Evolutionary conservation across 2,797 vertebrate genomes (phyloP).

Genomic region (Enoplosus armatus): DNA sequence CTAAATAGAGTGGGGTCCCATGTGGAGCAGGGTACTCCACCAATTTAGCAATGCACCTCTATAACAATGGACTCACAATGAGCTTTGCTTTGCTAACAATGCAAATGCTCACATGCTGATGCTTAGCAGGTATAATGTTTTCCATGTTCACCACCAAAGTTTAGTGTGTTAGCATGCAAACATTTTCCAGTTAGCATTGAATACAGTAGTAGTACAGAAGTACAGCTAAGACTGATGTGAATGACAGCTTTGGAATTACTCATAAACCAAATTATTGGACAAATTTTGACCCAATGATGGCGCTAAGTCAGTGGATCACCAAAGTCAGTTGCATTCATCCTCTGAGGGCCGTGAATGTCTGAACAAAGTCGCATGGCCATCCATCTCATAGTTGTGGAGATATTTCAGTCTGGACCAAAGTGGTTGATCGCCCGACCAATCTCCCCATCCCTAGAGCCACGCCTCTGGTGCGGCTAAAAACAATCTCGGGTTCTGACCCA

Average conservation of each 20-base stretch:
- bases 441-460: neutral
- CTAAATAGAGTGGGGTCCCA: neutral
- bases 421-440: neutral
- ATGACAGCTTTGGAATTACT: neutral
- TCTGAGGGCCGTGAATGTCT: neutral
- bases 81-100: too few relatives aligned
- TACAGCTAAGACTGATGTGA: neutral
- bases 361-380: neutral
- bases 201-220: too few relatives aligned
- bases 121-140: neutral
- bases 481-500: neutral
- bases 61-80: neutral
- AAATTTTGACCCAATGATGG: neutral
- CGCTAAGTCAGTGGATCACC: neutral
- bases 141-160: neutral
- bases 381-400: neutral
- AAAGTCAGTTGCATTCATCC: neutral
- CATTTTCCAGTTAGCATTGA: neutral
- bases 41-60: neutral
- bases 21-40: too few relatives aligned
- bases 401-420: conserved; percentile 13
- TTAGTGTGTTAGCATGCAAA: neutral
- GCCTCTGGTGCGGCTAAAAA: neutral
- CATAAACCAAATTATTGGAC: neutral
- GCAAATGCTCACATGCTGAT: too few relatives aligned